Conservation (phyloP, 2,888 invertebrate genomes). For the Eupithecia vulgata region DNA sequence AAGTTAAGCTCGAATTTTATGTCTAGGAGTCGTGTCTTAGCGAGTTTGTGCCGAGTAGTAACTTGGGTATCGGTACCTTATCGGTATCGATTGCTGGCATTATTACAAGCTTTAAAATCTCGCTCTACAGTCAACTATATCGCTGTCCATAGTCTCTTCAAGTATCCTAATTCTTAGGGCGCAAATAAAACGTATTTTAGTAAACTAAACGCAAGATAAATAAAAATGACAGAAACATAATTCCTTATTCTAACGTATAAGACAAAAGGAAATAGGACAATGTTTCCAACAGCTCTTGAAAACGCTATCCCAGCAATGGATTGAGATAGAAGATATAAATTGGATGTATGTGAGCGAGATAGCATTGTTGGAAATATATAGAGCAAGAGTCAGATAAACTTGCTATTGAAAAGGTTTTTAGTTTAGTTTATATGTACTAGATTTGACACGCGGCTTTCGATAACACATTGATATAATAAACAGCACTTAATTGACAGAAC, state of each 20-base stretch:
- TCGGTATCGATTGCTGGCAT: background rate
- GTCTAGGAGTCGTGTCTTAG: conserved; percentile 8
- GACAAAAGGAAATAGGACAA: conserved; percentile 40
- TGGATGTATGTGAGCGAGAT: conserved; percentile 51
- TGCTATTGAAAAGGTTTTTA: background rate
- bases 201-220: background rate
- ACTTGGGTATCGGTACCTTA: conserved; percentile 7
- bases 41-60: background rate
- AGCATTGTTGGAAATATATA: conserved; percentile 54
- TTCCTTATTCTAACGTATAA: conserved; percentile 42
- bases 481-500: too few relatives aligned
- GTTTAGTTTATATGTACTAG: background rate
- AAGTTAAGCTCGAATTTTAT: conserved; percentile 11
- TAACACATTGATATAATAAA: background rate
- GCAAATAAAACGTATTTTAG: too few relatives aligned
- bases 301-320: conserved; percentile 35
- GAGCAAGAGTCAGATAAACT: background rate
- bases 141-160: too few relatives aligned
- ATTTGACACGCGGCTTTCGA: background rate
- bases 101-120: background rate
- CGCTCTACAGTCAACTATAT: background rate
- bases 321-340: conserved; percentile 48
- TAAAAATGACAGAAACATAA: conserved; percentile 20
- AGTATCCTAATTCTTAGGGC: too few relatives aligned
- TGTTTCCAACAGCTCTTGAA: conserved; percentile 34